Conservation (phyloP, 2,888 invertebrate species). For the Nezara viridula region DNA sequence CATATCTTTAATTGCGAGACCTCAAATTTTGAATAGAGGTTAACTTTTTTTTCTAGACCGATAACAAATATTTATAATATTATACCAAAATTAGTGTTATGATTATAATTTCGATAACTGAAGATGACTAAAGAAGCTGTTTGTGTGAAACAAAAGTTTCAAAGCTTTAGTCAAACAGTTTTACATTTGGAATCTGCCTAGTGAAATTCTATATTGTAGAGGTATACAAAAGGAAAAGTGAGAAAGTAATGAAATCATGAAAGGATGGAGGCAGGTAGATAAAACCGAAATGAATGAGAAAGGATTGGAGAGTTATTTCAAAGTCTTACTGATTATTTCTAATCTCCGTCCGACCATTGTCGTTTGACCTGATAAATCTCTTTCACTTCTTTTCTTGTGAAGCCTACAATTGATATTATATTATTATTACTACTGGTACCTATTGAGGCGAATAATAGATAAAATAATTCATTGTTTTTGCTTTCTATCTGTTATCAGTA, state of each 20-base stretch:
- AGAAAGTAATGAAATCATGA: slow-evolving; percentile 3
- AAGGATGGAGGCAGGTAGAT: neutral
- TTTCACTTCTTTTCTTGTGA: neutral
- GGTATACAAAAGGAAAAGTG: neutral
- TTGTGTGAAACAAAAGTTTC: no score
- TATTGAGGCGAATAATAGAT: neutral
- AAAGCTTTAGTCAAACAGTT: neutral
- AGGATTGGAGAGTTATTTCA: neutral
- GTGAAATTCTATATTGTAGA: neutral
- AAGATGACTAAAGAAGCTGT: no score
- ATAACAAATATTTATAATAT: no score
- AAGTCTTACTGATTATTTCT: neutral
- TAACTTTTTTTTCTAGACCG: no score
- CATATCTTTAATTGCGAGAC: no score
- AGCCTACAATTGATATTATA: neutral
- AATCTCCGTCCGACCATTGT: neutral
- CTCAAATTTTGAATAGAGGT: no score
- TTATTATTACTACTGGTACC: neutral
- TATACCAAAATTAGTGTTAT: no score
- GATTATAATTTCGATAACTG: no score
- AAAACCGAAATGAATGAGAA: neutral
- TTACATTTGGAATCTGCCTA: neutral
- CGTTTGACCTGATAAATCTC: slow-evolving; percentile 18
- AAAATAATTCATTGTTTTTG: no score
- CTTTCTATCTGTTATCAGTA: neutral